Conservation (phyloP, 2,797 vertebrate species). For the Manis pentadactyla region DNA sequence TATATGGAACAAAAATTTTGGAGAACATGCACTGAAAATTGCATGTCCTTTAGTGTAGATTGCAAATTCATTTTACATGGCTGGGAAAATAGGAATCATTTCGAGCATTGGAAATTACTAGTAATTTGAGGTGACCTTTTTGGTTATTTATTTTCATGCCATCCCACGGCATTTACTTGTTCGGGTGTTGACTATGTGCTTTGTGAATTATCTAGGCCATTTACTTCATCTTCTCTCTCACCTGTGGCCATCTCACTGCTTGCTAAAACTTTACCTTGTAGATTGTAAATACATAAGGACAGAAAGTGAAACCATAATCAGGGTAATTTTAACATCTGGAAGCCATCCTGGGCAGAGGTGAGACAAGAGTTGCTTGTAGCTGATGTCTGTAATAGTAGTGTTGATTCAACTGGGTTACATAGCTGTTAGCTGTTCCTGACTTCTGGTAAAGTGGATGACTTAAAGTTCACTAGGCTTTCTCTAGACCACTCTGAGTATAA, state of each 20-base stretch:
- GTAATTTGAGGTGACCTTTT: conserved; percentile 38
- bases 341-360: background rate
- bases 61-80: conserved; percentile 26
- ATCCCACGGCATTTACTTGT: background rate
- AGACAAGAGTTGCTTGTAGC: background rate
- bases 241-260: background rate
- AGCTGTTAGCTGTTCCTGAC: background rate
- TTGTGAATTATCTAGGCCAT: conserved; percentile 4
- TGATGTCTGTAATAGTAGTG: background rate
- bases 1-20: conserved; percentile 13
- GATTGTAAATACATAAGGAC: background rate
- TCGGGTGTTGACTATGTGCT: background rate
- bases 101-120: conserved; percentile 34
- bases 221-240: background rate
- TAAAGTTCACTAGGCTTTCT: background rate
- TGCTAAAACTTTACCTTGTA: conserved; percentile 45
- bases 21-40: conserved; percentile 16
- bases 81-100: conserved; percentile 9
- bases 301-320: conserved; percentile 6
- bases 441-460: background rate
- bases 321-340: background rate
- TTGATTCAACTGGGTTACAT: background rate
- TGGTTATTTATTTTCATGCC: conserved; percentile 22
- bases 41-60: background rate
- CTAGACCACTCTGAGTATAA: background rate